Evolutionary conservation across 2,113 vertebrate genomes (phyloP), one percentile per base, ranked within the genome.

Genomic region (Prochilodus magdalenae): DNA sequence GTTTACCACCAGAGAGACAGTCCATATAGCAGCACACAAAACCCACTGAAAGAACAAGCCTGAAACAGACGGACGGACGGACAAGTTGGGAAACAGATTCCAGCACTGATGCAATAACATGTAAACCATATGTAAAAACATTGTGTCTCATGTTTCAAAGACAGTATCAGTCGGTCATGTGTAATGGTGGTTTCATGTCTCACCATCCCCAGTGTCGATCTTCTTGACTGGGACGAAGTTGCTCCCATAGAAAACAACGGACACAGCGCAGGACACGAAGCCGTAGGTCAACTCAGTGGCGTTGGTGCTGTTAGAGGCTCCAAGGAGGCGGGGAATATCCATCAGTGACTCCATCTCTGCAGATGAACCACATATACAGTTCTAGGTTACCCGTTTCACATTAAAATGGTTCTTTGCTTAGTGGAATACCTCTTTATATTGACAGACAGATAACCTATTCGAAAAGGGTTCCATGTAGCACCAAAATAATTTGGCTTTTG

Each of bases 141-240:
- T 36, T 36, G 33, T 36, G 33, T 36, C 6, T 6, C 33, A 36
- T n/a, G n/a, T 36, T 6, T 4, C 33, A 36, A 36, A 36, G 33
- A 4, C 33, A 36, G 33, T 3, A 36, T 36, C 33, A 36, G 3
- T 36, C 33, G 3, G 33, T 36, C 6, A 6, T 3, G 3, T 36
- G 3, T 36, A 6, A 4, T 4, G 40, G 40, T 5, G 5, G 3
- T 22, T 22, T 57, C 2, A 10, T 44, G 40, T 57, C 57, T 84
- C 30, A 96, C 96, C 96, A 87, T 97, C 95, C 0, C 95, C 95
- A 80, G 95, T 95, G 53, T 96, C 91, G 80, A 93, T 94, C 83
- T 95, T 96, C 90, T 97, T 97, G 69, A 96, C 93, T 12, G 96
- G 95, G 16, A 95, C 95, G 86, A 95, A 97, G 79, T 96, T 97